Percentiles rank a stretch among this genome's conserved stretches.
phyloP scores from a whole-genome alignment of 2,888 invertebrate species.

The Tetheella fluctuosa region DNA sequence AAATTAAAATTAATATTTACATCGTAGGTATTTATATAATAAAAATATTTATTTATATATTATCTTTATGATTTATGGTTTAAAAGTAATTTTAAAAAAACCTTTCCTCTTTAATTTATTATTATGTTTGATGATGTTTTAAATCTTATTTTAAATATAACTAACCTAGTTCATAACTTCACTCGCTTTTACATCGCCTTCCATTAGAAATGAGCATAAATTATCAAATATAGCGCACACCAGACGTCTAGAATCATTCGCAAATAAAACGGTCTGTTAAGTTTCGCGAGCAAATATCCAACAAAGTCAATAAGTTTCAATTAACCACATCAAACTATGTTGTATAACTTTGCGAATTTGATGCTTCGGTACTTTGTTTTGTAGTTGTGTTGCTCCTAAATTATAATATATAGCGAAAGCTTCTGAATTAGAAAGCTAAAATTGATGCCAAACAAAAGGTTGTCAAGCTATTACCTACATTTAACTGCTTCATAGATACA shows the following conservation, averaged over 20 bases:
- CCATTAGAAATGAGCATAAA: not conserved
- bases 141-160: not conserved
- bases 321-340: constrained; percentile 9
- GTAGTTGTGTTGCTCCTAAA: not conserved
- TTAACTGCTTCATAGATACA: no score
- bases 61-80: no score
- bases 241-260: not conserved
- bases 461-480: no score
- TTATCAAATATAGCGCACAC: not conserved
- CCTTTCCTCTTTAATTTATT: no score
- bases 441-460: no score
- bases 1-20: no score
- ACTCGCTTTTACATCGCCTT: not conserved
- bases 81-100: no score
- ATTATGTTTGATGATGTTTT: not conserved
- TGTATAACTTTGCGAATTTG: constrained; percentile 10
- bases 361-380: not conserved
- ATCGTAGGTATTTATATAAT: no score
- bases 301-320: constrained; percentile 11
- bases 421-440: no score
- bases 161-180: no score
- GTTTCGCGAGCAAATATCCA: constrained; percentile 2
- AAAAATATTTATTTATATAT: no score
- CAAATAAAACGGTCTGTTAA: not conserved
- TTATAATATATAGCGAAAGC: not conserved